Base-by-base conservation (phyloP, 2,888 invertebrate genomes). In the Parnassius orleans region DNA sequence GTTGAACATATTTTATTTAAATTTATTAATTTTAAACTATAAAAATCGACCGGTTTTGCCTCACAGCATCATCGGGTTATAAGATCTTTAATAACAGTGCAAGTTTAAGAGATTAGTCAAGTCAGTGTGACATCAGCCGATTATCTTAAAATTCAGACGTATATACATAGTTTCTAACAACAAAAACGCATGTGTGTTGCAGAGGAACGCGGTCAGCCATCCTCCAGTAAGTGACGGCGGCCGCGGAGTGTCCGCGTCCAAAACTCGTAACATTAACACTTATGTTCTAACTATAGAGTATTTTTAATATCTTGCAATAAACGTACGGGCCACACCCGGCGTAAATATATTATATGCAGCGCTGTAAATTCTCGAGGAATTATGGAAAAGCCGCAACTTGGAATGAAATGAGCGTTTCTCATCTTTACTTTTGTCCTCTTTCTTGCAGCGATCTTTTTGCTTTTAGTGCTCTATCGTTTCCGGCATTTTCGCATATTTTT, bases 171-270 rank as follows among this genome's bases (percentile, higher is more conserved):
- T 43, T 52, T 14, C 11, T 24, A 9, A 43, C 33, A 19, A 53
- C 14, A 12, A 42, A 33, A n/a, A 33, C 10, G 44, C 33, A 7
- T 33, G 7, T 64, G 60, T 66, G 63, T 79, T 78, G 1, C 77
- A 84, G 83, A 79, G 73, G 80, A 83, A 70, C 81, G 80, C 51
- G 79, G 73, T 2, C 80, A 86, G 64, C 83, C 90, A 0, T 84
- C 86, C 0, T 79, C 86, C 46, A 88, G 88, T 72, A 85, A 89
- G 81, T 90, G 89, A 86, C 83, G 69, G 73, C 33, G 52, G 41
- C 42, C 52, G 65, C 62, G 62, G 61, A 61, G 67, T 66, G 66
- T 57, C 19, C 60, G 57, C 65, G 48, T 54, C 60, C 56, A 65
- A 48, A 52, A 41, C 61, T 55, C 43, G 3, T n/a, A 47, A 9